These are phyloP conservation scores for Hipparchia sbordonii DNA, from an alignment of 2,888 invertebrate species.

Conservation along the genomic window DNA sequence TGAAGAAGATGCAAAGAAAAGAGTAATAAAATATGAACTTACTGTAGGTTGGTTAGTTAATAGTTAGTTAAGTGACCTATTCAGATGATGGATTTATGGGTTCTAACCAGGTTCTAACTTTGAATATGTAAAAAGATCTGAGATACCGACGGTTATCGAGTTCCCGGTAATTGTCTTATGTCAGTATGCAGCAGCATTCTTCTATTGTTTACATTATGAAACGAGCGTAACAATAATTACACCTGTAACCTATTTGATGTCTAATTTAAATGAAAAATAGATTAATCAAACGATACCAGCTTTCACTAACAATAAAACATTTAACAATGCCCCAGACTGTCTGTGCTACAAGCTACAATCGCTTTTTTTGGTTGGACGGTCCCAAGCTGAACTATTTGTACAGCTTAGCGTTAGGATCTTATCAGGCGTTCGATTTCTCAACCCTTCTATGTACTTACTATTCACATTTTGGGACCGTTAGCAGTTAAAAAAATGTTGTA, in stretches of 20 bases:
- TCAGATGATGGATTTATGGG: constrained; percentile 15
- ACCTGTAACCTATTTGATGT: constrained; percentile 67
- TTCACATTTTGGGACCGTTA: constrained; percentile 62
- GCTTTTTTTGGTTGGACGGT: constrained; percentile 58
- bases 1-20: background rate
- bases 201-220: constrained; percentile 63
- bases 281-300: constrained; percentile 77
- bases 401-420: constrained; percentile 65
- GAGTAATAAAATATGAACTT: no score
- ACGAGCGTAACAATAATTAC: constrained; percentile 69
- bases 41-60: no score
- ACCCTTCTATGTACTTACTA: constrained; percentile 72
- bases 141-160: constrained; percentile 21
- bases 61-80: background rate
- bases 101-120: constrained; percentile 8
- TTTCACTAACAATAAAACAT: constrained; percentile 72
- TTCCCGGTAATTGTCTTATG: constrained; percentile 35
- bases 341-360: constrained; percentile 57
- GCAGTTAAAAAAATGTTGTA: constrained; percentile 49
- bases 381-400: constrained; percentile 75
- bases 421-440: constrained; percentile 73
- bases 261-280: constrained; percentile 74
- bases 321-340: constrained; percentile 74
- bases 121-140: constrained; percentile 14
- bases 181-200: constrained; percentile 32